Conservation (phyloP, 1,140 invertebrate genomes). For the Coboldia fuscipes region DNA sequence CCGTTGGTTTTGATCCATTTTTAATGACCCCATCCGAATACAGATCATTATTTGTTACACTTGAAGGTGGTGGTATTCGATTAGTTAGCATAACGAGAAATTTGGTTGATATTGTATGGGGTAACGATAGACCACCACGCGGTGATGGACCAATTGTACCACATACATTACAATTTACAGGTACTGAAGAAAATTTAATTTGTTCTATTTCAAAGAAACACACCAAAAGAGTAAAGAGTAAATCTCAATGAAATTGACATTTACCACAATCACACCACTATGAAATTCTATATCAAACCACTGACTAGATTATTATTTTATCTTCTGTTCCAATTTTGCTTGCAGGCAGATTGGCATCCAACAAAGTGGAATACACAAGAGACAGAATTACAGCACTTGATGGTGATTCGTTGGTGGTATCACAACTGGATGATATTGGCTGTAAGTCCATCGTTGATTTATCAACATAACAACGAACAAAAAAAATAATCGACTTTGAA, state of each 20-base stretch:
- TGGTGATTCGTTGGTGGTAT: conserved; percentile 42
- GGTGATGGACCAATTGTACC: no score
- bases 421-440: conserved; percentile 73
- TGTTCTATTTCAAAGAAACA: no score
- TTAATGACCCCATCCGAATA: conserved; percentile 47
- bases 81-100: conserved; percentile 49
- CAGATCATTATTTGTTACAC: conserved; percentile 30
- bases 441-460: no score
- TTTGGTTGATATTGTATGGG: conserved; percentile 58
- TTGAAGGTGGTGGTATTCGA: conserved; percentile 7
- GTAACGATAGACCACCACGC: no score
- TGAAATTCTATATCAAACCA: not conserved
- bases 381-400: conserved; percentile 43
- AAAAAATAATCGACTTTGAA: no score
- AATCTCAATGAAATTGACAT: no score
- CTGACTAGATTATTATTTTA: not conserved
- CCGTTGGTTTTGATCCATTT: conserved; percentile 58
- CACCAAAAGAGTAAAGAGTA: no score
- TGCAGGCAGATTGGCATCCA: conserved; percentile 15
- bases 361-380: conserved; percentile 43
- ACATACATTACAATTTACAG: conserved; percentile 37
- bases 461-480: no score
- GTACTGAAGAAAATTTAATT: not conserved
- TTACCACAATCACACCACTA: no score
- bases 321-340: not conserved